A percentile compares a stretch with the other conserved stretches of the same genome.
Evolutionary conservation across 53 echinoderm and acorn worm species (phyloP).

Genomic region (Stichopus horrens): DNA sequence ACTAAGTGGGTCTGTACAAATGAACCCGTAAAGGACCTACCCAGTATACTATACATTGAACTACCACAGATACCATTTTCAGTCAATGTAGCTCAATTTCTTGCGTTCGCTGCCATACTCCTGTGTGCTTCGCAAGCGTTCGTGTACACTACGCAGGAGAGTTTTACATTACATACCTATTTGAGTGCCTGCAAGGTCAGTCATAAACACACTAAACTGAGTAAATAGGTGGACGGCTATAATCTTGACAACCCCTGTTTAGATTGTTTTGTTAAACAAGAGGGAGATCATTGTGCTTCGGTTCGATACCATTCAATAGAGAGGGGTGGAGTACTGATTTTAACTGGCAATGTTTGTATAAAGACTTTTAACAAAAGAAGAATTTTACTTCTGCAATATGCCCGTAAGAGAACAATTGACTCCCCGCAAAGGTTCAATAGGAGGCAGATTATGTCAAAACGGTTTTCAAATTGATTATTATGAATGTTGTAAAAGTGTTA

Average conservation of each 20-base stretch:
- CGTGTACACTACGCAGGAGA: no score
- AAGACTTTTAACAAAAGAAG: not conserved
- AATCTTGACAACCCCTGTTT: constrained; percentile 69
- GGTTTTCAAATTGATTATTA: not conserved
- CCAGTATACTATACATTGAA: no score
- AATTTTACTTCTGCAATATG: constrained; percentile 20
- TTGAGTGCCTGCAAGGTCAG: constrained; percentile 45
- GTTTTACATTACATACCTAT: no score
- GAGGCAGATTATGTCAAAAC: not conserved
- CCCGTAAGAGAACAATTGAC: constrained; percentile 16
- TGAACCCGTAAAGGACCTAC: no score
- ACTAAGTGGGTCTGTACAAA: no score
- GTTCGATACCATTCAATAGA: constrained; percentile 43
- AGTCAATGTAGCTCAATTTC: no score
- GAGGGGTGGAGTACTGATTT: constrained; percentile 40
- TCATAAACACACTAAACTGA: constrained; percentile 61
- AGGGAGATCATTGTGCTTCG: constrained; percentile 68
- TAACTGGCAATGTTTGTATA: constrained; percentile 30
- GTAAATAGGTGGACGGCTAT: constrained; percentile 45
- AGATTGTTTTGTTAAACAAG: constrained; percentile 70
- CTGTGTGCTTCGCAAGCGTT: no score
- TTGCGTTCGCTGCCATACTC: no score
- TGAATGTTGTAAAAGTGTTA: not conserved
- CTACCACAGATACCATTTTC: no score
- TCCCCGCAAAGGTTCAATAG: not conserved